Conservation (phyloP, 2,888 invertebrate genomes). For the Pandemis corylana region DNA sequence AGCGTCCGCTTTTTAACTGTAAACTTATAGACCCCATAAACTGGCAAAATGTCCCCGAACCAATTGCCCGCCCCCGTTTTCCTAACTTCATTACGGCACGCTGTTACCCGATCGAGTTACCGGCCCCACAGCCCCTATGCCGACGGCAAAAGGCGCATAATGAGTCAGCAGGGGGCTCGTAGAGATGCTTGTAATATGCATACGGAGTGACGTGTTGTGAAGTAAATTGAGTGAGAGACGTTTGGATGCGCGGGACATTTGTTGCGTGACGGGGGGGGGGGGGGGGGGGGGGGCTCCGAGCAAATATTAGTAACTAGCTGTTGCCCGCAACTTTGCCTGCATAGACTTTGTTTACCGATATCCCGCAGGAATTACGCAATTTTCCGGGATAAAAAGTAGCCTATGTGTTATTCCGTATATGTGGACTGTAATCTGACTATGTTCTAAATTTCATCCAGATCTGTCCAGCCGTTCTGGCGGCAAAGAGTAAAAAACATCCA, state of each 20-base stretch:
- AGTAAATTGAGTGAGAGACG: not conserved
- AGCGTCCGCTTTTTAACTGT: not conserved
- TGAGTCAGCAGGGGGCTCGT: not conserved
- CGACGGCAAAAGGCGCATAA: not conserved
- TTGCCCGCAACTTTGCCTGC: no score
- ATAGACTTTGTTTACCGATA: no score
- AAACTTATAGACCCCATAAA: not conserved
- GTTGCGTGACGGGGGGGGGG: not conserved
- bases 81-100: not conserved
- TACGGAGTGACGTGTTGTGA: slow-evolving; percentile 18
- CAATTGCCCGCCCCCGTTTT: not conserved
- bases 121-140: not conserved
- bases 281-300: no score
- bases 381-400: no score
- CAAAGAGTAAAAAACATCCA: no score
- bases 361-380: no score
- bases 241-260: not conserved
- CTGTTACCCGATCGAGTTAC: not conserved
- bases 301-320: no score
- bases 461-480: no score
- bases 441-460: no score
- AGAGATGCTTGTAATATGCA: slow-evolving; percentile 9
- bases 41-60: not conserved
- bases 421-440: no score
- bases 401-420: no score